A percentile compares a stretch with the other conserved stretches of the same genome.
These are phyloP conservation scores for Hecatera dysodea DNA, from an alignment of 2,888 invertebrate species.

Conservation along the genomic window DNA sequence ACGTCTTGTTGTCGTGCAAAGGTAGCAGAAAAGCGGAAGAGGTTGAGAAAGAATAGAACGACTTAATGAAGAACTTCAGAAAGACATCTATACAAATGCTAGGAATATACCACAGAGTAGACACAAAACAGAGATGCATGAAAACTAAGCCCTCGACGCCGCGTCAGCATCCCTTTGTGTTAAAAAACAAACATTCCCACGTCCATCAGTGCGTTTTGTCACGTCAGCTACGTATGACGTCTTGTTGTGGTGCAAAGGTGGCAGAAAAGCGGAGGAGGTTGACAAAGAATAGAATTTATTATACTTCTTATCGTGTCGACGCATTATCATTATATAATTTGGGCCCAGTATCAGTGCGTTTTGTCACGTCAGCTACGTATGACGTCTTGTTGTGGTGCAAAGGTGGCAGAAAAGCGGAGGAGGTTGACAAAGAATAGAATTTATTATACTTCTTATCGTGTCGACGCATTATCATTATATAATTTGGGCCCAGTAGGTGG, in stretches of 20 bases:
- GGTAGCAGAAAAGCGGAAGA: constrained; percentile 1
- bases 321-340: too few relatives aligned
- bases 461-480: too few relatives aligned
- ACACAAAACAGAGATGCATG: constrained; percentile 33
- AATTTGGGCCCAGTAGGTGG: too few relatives aligned
- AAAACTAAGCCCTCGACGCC: constrained; percentile 26
- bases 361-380: constrained; percentile 61
- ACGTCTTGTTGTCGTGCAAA: constrained; percentile 15
- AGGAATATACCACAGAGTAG: too few relatives aligned
- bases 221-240: constrained; percentile 57
- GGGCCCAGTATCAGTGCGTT: constrained; percentile 67
- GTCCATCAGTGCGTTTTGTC: constrained; percentile 66
- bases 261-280: background rate
- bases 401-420: constrained; percentile 3
- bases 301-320: too few relatives aligned
- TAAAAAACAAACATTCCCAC: constrained; percentile 72
- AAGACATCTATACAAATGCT: too few relatives aligned
- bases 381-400: constrained; percentile 16
- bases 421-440: background rate
- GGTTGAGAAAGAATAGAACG: background rate
- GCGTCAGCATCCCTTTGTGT: constrained; percentile 61
- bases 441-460: background rate
- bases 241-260: constrained; percentile 18
- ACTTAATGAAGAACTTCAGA: too few relatives aligned
- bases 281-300: background rate